Conservation (phyloP, 1,140 invertebrate species). For the Zaprionus tsacasi region DNA sequence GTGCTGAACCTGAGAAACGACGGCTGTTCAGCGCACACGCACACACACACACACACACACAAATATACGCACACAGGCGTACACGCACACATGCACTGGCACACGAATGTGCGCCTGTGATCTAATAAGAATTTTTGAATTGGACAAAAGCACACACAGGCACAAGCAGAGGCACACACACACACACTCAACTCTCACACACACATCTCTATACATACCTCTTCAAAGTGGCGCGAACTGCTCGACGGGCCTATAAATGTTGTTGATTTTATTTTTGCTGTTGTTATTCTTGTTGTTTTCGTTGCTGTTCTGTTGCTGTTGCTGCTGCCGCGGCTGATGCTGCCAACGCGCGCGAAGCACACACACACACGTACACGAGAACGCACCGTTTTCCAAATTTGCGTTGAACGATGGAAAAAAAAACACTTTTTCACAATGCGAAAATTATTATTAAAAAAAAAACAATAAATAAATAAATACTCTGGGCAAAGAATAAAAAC, state of each 20-base stretch:
- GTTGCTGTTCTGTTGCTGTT: conserved; percentile 33
- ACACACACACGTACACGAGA: conserved; percentile 41
- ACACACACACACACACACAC: conserved; percentile 14
- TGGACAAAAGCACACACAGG: conserved; percentile 19
- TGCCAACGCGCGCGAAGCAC: conserved; percentile 46
- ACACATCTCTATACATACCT: conserved; percentile 50
- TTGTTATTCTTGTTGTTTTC: conserved; percentile 17
- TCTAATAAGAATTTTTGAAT: conserved; percentile 10
- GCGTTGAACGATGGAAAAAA: conserved; percentile 39
- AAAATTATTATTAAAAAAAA: conserved; percentile 55
- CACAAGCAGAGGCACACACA: conserved; percentile 24
- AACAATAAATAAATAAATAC: conserved; percentile 59
- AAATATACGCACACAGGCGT: neutral
- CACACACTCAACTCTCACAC: conserved; percentile 25
- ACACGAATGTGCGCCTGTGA: conserved; percentile 10
- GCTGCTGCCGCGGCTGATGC: conserved; percentile 15
- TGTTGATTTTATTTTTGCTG: conserved; percentile 48
- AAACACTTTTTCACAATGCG: conserved; percentile 62
- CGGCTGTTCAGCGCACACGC: conserved; percentile 37
- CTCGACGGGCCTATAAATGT: conserved; percentile 57
- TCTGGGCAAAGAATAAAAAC: conserved; percentile 48
- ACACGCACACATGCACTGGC: neutral
- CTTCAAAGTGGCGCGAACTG: conserved; percentile 71
- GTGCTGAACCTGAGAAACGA: conserved; percentile 55
- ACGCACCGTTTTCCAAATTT: conserved; percentile 45